Evolutionary conservation across 2,888 invertebrate species (phyloP).

Genomic region (Drosophila greeni): DNA sequence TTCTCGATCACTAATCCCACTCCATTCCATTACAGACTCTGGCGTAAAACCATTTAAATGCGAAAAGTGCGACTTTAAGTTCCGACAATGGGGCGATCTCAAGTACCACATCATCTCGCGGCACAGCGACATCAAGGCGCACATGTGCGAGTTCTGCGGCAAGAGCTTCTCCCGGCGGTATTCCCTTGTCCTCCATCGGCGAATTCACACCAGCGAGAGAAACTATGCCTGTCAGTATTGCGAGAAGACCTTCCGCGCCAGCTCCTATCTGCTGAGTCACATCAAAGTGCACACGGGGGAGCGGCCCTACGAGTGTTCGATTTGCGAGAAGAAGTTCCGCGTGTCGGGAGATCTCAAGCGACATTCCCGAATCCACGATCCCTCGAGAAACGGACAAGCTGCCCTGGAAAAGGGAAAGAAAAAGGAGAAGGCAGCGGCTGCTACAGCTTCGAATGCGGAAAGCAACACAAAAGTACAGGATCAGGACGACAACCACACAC

Average conservation of each 20-base stretch:
- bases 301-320: conserved; percentile 86
- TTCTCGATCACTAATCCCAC: background rate
- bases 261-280: conserved; percentile 91
- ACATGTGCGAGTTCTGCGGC: conserved; percentile 92
- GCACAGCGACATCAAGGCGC: conserved; percentile 89
- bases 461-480: conserved; percentile 20
- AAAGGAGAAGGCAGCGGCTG: conserved; percentile 13
- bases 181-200: conserved; percentile 89
- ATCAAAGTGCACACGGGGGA: conserved; percentile 91
- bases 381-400: conserved; percentile 60
- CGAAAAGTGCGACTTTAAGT: conserved; percentile 86
- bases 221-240: conserved; percentile 93
- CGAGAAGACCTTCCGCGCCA: conserved; percentile 89
- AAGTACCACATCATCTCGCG: conserved; percentile 91
- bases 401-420: conserved; percentile 47
- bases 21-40: conserved; percentile 79
- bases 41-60: conserved; percentile 93
- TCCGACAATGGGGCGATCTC: conserved; percentile 93
- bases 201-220: conserved; percentile 92
- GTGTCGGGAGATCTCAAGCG: conserved; percentile 90
- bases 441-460: background rate
- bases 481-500: conserved; percentile 17
- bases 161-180: conserved; percentile 92
- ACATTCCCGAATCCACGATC: conserved; percentile 86
- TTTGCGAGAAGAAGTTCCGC: conserved; percentile 90